Conservation (phyloP, 2,888 invertebrate genomes). For the Apodemia zela region DNA sequence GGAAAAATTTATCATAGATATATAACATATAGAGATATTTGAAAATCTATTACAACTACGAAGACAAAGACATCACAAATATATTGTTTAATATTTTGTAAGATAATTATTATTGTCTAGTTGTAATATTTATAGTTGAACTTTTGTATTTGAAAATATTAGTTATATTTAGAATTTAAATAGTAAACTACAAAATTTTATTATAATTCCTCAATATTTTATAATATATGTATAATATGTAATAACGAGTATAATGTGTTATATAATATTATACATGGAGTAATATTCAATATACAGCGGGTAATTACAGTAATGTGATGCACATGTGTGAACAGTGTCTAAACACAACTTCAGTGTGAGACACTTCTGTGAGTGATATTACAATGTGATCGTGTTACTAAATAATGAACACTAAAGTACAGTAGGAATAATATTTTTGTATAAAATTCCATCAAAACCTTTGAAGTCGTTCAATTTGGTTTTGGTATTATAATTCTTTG, state of each 20-base stretch:
- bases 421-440: conserved; percentile 49
- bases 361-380: conserved; percentile 74
- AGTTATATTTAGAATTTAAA: background rate
- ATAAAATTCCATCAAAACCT: conserved; percentile 44
- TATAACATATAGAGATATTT: background rate
- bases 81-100: too few species aligned
- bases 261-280: conserved; percentile 19
- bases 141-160: background rate
- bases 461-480: conserved; percentile 39
- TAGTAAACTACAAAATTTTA: too few species aligned
- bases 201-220: too few species aligned
- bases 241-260: background rate
- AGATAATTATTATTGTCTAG: background rate
- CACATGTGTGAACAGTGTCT: conserved; percentile 59
- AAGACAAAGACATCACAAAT: background rate
- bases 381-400: conserved; percentile 76
- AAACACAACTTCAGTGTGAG: conserved; percentile 62
- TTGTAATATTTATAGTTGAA: background rate
- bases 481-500: conserved; percentile 39
- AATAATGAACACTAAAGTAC: conserved; percentile 67
- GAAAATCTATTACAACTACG: background rate
- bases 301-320: conserved; percentile 50
- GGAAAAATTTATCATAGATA: too few species aligned
- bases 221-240: background rate
- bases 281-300: conserved; percentile 48